These are phyloP conservation scores for Galemys pyrenaicus DNA, from an alignment of 2,113 vertebrate species.

Conservation along the genomic window DNA sequence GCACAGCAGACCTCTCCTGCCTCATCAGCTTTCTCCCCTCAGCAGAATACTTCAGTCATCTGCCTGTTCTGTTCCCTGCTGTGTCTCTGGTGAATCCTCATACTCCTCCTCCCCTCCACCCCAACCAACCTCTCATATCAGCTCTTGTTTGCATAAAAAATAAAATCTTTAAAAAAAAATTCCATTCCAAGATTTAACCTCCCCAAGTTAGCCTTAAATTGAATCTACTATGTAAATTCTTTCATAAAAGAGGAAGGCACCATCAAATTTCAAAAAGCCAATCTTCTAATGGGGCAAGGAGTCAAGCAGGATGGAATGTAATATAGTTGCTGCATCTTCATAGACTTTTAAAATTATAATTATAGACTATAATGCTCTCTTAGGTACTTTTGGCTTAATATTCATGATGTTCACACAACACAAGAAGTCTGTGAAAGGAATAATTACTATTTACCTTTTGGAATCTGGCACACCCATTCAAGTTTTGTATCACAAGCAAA, in stretches of 20 bases:
- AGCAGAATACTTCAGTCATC: too few species aligned
- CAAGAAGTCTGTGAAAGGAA: neutral
- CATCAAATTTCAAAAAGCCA: neutral
- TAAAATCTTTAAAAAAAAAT: too few species aligned
- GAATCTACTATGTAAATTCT: neutral
- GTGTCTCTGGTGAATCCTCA: too few species aligned
- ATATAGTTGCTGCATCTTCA: neutral
- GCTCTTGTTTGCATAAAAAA: too few species aligned
- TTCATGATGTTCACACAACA: neutral
- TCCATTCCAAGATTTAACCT: constrained; percentile 24
- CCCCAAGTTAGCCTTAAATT: constrained; percentile 20
- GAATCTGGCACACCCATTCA: constrained; percentile 97
- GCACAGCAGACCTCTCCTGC: too few species aligned
- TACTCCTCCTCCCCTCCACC: too few species aligned
- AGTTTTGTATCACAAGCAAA: constrained; percentile 93
- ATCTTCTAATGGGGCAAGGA: neutral
- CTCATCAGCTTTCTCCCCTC: too few species aligned
- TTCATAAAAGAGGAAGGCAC: constrained; percentile 11
- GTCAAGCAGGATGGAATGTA: neutral
- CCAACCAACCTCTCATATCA: too few species aligned
- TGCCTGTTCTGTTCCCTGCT: too few species aligned
- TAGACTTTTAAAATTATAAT: neutral
- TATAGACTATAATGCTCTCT: neutral
- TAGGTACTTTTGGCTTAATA: neutral
- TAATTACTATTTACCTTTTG: constrained; percentile 88